Conservation (phyloP, 2,113 vertebrate genomes). For the Gallinago media region DNA sequence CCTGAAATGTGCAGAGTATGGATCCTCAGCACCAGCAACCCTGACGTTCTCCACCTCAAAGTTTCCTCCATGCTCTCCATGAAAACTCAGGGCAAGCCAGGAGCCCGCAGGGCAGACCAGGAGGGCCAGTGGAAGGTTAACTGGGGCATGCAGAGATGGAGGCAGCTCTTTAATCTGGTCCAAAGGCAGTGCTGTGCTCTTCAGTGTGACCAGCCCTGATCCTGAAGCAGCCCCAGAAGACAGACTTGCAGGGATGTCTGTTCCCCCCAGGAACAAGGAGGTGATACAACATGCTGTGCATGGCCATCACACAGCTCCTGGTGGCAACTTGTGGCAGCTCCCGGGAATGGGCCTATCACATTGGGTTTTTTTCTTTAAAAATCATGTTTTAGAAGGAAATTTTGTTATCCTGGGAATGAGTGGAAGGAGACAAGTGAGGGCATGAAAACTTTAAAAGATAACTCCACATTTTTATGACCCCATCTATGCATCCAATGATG, state of each 20-base stretch:
- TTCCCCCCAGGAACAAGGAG: not conserved
- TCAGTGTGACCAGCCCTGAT: not conserved
- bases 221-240: not conserved
- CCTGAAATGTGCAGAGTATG: accelerated
- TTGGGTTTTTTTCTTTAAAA: not conserved
- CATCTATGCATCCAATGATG: not conserved
- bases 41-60: not conserved
- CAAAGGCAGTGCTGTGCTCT: not conserved
- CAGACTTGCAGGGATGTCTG: not conserved
- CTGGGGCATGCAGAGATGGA: not conserved
- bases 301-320: not conserved
- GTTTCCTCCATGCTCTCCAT: not conserved
- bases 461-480: not conserved
- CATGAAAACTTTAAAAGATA: not conserved
- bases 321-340: not conserved
- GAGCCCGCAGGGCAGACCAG: not conserved
- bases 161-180: not conserved
- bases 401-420: not conserved
- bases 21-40: not conserved
- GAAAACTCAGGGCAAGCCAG: not conserved
- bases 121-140: not conserved
- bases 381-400: not conserved
- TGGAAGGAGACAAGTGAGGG: not conserved
- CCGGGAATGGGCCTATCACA: not conserved
- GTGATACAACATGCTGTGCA: not conserved